A percentile compares a stretch with the other conserved stretches of the same genome.
phyloP scores from a whole-genome alignment of 2,888 invertebrate genomes.

The Coecobrya sp. region DNA sequence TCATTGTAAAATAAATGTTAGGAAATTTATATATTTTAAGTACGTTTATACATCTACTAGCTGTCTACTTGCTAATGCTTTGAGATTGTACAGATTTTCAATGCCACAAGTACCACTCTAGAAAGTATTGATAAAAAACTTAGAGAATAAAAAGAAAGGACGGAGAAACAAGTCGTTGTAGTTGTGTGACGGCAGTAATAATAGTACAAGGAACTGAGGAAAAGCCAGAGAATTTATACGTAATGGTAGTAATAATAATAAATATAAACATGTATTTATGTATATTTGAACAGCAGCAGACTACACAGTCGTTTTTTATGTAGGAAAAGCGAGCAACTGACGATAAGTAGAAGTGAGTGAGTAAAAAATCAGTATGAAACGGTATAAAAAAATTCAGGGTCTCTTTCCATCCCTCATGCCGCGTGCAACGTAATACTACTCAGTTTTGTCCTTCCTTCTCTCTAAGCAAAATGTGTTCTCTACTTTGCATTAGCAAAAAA shows the following conservation, averaged over 20 bases:
- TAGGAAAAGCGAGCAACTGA: neutral
- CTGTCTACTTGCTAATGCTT: neutral
- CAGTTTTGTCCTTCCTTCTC: slow-evolving; percentile 11
- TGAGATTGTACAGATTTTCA: slow-evolving; percentile 64
- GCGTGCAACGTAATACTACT: neutral
- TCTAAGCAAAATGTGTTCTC: neutral
- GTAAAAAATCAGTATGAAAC: neutral
- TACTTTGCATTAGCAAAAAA: neutral
- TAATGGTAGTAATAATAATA: slow-evolving; percentile 18
- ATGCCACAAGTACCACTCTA: slow-evolving; percentile 72
- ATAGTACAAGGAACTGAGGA: slow-evolving; percentile 42
- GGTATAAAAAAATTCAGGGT: slow-evolving; percentile 62
- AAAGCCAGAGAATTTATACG: neutral
- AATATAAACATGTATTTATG: slow-evolving; percentile 27
- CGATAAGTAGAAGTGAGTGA: neutral
- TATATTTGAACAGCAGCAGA: slow-evolving; percentile 36
- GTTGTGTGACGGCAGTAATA: slow-evolving; percentile 23
- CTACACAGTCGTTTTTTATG: slow-evolving; percentile 1
- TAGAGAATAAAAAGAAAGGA: neutral
- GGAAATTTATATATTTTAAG: neutral
- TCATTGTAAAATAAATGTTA: neutral
- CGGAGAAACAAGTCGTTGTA: slow-evolving; percentile 18
- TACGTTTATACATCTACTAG: neutral
- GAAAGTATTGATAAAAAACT: slow-evolving; percentile 70
- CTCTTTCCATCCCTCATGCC: slow-evolving; percentile 31